Conservation (phyloP, 2,113 vertebrate species). For the Mustela lutreola region DNA sequence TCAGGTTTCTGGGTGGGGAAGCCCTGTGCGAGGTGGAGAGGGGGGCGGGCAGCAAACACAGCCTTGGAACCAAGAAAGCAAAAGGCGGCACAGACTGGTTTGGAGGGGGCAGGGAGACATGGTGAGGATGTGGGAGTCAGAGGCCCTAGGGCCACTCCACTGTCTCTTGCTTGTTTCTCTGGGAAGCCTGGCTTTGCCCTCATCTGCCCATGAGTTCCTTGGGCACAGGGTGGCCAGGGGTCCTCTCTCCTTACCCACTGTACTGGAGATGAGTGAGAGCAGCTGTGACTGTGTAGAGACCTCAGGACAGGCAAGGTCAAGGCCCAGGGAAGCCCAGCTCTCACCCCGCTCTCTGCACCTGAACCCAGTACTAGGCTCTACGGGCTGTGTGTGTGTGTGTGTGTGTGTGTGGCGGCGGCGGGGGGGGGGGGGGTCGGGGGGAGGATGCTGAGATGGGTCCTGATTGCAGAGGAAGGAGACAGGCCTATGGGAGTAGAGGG, state of each 20-base stretch:
- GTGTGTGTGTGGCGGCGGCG: too few relatives aligned
- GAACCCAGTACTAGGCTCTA: not conserved
- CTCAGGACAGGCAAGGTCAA: not conserved
- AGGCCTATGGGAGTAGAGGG: not conserved
- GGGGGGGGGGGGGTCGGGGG: too few relatives aligned
- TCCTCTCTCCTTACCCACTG: too few relatives aligned
- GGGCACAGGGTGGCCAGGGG: not conserved
- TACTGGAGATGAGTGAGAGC: not conserved
- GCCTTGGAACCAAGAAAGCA: not conserved
- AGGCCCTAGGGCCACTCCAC: not conserved
- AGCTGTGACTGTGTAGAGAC: not conserved
- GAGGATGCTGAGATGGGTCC: not conserved
- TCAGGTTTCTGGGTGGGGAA: slow-evolving; percentile 64
- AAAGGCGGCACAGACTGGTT: not conserved
- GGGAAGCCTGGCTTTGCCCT: not conserved
- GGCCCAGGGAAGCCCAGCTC: not conserved
- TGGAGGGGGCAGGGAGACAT: not conserved
- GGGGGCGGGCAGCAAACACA: not conserved
- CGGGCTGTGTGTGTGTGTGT: not conserved
- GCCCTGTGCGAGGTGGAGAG: not conserved
- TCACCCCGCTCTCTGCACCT: not conserved
- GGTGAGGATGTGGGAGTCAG: not conserved
- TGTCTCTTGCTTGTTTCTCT: not conserved
- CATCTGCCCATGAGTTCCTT: not conserved
- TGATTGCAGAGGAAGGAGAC: not conserved